phyloP scores from a whole-genome alignment of 1,140 invertebrate genomes.

The Bombus cullumanus region DNA sequence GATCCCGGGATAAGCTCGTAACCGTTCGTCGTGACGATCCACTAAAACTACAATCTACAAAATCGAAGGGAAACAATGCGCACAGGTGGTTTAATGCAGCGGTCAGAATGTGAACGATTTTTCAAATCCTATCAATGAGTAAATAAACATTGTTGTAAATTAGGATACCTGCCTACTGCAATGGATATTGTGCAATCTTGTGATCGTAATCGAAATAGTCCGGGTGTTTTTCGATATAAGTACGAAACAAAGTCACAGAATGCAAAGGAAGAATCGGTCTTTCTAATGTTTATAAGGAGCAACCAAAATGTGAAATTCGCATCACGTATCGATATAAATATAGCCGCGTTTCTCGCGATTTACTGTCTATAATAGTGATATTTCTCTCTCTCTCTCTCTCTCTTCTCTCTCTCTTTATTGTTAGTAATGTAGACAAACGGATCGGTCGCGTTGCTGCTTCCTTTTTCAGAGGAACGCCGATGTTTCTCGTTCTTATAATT shows the following conservation, averaged over 20 bases:
- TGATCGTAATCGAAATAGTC: too few species aligned
- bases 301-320: neutral
- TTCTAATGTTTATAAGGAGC: neutral
- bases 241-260: neutral
- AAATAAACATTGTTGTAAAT: neutral
- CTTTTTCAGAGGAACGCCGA: neutral
- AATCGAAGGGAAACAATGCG: conserved; percentile 8
- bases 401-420: too few species aligned
- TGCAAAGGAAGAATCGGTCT: neutral
- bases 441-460: neutral
- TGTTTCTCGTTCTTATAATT: neutral
- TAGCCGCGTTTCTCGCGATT: neutral
- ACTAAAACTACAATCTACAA: neutral
- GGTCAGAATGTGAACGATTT: neutral
- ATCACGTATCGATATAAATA: too few species aligned
- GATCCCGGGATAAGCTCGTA: conserved; percentile 23
- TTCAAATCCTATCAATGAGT: neutral
- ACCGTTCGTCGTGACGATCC: neutral
- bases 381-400: too few species aligned
- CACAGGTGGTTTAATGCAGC: conserved; percentile 32
- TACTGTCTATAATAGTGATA: too few species aligned
- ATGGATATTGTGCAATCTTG: neutral
- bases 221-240: too few species aligned
- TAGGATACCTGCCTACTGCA: neutral
- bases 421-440: too few species aligned